Evolutionary conservation across 2,797 vertebrate genomes (phyloP).

Genomic region (Monodelphis domestica): DNA sequence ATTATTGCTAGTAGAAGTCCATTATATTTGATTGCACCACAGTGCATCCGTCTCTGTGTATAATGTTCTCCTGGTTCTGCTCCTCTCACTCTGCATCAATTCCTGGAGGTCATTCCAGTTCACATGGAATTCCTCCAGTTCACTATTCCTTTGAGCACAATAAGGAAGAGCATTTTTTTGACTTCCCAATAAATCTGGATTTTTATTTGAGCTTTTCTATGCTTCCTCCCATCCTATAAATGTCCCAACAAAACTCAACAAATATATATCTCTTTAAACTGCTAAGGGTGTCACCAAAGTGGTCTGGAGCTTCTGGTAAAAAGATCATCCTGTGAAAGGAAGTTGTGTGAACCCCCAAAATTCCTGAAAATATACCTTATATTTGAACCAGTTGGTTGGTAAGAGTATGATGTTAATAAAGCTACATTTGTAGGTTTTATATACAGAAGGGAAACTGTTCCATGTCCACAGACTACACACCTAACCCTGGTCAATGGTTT

Average conservation of each 20-base stretch:
- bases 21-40: too few species aligned
- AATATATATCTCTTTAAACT: slow-evolving; percentile 5
- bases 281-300: slow-evolving; percentile 43
- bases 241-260: slow-evolving; percentile 29
- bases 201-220: slow-evolving; percentile 44
- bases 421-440: not conserved
- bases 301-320: not conserved
- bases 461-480: slow-evolving; percentile 17
- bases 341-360: slow-evolving; percentile 19
- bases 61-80: too few species aligned
- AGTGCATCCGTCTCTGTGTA: too few species aligned
- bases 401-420: not conserved
- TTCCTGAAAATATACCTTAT: slow-evolving; percentile 38
- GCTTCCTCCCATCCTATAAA: slow-evolving; percentile 39
- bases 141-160: too few species aligned
- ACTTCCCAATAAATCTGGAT: slow-evolving; percentile 17
- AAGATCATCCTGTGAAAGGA: slow-evolving; percentile 34
- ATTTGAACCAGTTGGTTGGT: slow-evolving; percentile 12
- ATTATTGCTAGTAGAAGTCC: too few species aligned
- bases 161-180: slow-evolving; percentile 42
- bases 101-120: too few species aligned
- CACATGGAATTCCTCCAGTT: too few species aligned
- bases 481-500: slow-evolving; percentile 18
- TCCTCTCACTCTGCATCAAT: too few species aligned
- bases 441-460: slow-evolving; percentile 27